Conservation (phyloP, 1,140 invertebrate species). For the Drosophila subobscura region DNA sequence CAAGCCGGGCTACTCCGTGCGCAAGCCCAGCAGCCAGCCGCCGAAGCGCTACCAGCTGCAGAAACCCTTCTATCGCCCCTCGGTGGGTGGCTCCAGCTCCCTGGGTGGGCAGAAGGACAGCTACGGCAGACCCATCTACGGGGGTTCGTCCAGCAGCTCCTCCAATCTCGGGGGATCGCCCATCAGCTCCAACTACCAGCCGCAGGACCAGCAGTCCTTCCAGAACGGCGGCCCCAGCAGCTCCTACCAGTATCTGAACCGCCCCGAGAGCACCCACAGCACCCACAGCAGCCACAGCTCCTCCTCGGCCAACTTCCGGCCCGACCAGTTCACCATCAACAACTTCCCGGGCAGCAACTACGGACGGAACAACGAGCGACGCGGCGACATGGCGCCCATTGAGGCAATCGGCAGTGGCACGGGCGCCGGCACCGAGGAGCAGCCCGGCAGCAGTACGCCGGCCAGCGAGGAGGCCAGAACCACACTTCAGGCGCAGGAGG, state of each 20-base stretch:
- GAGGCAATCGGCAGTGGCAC: conserved; percentile 58
- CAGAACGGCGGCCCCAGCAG: conserved; percentile 55
- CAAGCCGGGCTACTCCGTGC: conserved; percentile 76
- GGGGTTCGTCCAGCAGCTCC: conserved; percentile 16
- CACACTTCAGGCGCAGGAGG: conserved; percentile 49
- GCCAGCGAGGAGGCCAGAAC: conserved; percentile 68
- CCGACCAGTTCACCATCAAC: conserved; percentile 73
- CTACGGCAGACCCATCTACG: conserved; percentile 75
- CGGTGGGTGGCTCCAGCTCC: conserved; percentile 21
- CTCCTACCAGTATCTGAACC: conserved; percentile 80
- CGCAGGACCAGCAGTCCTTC: conserved; percentile 67
- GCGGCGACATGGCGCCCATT: conserved; percentile 70
- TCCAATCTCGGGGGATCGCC: conserved; percentile 53
- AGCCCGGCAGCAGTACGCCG: conserved; percentile 69
- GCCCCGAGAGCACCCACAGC: conserved; percentile 65
- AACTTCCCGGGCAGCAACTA: conserved; percentile 78
- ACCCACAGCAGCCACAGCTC: conserved; percentile 47
- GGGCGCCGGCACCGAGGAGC: conserved; percentile 28
- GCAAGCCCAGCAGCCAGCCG: conserved; percentile 79
- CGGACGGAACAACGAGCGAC: conserved; percentile 78
- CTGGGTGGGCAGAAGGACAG: conserved; percentile 65
- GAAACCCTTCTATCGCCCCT: conserved; percentile 77
- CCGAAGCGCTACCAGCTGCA: conserved; percentile 81
- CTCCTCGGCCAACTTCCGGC: conserved; percentile 65
- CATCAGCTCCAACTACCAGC: conserved; percentile 72